Evolutionary conservation across 2,113 vertebrate species (phyloP).

Genomic region (Platysternon megacephalum): DNA sequence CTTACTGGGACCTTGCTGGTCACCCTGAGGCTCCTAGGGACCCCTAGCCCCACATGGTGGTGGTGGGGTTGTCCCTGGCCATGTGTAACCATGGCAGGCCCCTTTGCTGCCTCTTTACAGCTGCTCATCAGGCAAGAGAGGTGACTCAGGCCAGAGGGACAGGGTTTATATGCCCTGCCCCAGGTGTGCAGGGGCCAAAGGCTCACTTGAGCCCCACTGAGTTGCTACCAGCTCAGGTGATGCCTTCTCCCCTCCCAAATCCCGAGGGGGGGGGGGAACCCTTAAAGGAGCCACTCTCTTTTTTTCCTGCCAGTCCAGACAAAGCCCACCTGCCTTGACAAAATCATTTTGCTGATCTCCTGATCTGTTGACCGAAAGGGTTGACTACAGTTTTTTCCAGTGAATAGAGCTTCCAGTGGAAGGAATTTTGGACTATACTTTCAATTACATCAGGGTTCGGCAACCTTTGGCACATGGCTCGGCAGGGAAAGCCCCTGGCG

Average conservation of each 20-base stretch:
- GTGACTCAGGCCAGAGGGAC: not conserved
- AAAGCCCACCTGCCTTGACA: not conserved
- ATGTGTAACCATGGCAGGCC: not conserved
- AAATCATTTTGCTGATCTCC: not conserved
- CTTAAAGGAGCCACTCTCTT: not conserved
- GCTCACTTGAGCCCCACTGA: not conserved
- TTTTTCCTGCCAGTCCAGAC: not conserved
- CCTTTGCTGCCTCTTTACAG: not conserved
- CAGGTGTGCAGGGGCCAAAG: not conserved
- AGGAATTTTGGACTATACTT: not conserved
- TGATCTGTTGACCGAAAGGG: not conserved
- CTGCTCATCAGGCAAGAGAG: not conserved
- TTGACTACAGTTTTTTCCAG: not conserved
- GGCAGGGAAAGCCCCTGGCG: too few relatives aligned
- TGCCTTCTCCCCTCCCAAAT: not conserved
- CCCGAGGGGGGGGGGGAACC: not conserved
- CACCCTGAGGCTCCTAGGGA: not conserved
- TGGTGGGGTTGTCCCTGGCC: too few relatives aligned
- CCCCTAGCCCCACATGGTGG: not conserved
- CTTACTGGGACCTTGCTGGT: not conserved
- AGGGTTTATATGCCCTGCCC: not conserved
- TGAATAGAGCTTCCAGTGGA: not conserved
- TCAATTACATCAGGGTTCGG: not conserved
- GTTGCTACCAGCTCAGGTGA: not conserved
- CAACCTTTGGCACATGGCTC: too few relatives aligned